These are phyloP conservation scores for Hiodon alosoides DNA, from an alignment of 2,113 vertebrate species.

Conservation along the genomic window DNA sequence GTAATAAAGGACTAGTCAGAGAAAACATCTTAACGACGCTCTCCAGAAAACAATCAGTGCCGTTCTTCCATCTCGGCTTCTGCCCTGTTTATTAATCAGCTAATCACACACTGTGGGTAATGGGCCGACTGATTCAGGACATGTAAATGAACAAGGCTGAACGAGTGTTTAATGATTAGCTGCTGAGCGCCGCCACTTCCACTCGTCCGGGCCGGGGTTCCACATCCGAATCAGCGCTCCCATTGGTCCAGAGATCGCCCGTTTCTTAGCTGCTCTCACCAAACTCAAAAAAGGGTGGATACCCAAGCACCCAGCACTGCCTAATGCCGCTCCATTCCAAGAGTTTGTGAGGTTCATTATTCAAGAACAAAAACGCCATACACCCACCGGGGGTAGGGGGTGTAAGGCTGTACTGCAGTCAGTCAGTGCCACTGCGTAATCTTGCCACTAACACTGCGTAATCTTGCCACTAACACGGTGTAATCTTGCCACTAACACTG, in stretches of 20 bases:
- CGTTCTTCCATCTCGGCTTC: slow-evolving; percentile 51
- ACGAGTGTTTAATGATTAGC: slow-evolving; percentile 71
- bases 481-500: too few species aligned
- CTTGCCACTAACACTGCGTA: too few species aligned
- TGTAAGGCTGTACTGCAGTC: not conserved
- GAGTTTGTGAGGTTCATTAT: not conserved
- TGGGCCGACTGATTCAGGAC: slow-evolving; percentile 65
- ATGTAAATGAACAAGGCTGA: slow-evolving; percentile 67
- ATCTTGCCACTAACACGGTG: too few species aligned
- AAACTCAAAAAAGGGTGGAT: not conserved
- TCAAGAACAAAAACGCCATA: not conserved
- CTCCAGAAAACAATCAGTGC: slow-evolving; percentile 69
- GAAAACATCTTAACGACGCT: slow-evolving; percentile 55
- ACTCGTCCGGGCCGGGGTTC: slow-evolving; percentile 28
- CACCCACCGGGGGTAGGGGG: not conserved
- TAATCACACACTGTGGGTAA: slow-evolving; percentile 76
- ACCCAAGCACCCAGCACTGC: too few species aligned
- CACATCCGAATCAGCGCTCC: slow-evolving; percentile 42
- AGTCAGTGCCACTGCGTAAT: not conserved
- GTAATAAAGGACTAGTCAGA: slow-evolving; percentile 55
- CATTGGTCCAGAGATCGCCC: not conserved
- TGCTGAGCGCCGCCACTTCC: slow-evolving; percentile 43
- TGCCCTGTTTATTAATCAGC: slow-evolving; percentile 72
- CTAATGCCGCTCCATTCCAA: too few species aligned
- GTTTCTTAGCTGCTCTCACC: not conserved